Conservation (phyloP, 2,888 invertebrate species). For the Drosophila meridionalis region DNA sequence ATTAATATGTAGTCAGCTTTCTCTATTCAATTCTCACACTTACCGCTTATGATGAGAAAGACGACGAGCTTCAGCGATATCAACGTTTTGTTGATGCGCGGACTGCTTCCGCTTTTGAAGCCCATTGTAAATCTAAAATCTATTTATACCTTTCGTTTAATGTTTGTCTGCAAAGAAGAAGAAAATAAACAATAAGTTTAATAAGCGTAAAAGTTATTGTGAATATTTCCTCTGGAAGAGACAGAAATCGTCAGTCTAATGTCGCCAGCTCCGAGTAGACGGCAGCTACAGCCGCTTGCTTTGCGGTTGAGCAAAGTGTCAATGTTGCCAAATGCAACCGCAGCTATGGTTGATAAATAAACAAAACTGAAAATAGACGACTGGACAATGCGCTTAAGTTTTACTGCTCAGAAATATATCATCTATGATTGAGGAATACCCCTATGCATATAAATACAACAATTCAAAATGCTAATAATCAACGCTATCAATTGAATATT, state of each 20-base stretch:
- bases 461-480: conserved; percentile 40
- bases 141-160: conserved; percentile 15
- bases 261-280: background rate
- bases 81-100: conserved; percentile 89
- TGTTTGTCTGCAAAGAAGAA: conserved; percentile 13
- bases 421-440: conserved; percentile 3
- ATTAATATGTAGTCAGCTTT: background rate
- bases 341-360: conserved; percentile 14
- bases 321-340: conserved; percentile 41
- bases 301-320: conserved; percentile 23
- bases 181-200: background rate
- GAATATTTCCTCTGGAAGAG: conserved; percentile 2
- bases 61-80: conserved; percentile 92
- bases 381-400: background rate
- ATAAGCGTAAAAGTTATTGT: background rate
- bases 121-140: conserved; percentile 66
- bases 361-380: background rate
- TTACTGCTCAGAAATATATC: background rate
- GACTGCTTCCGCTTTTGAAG: conserved; percentile 80
- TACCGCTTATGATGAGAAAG: conserved; percentile 93
- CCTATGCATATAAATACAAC: background rate
- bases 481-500: conserved; percentile 21
- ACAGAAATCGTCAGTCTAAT: background rate
- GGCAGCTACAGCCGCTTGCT: conserved; percentile 28
- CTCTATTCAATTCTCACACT: conserved; percentile 42